Evolutionary conservation across 2,113 vertebrate genomes (phyloP), one percentile per base, ranked within the genome.

Genomic region (Tenebrosternarchus preto): DNA sequence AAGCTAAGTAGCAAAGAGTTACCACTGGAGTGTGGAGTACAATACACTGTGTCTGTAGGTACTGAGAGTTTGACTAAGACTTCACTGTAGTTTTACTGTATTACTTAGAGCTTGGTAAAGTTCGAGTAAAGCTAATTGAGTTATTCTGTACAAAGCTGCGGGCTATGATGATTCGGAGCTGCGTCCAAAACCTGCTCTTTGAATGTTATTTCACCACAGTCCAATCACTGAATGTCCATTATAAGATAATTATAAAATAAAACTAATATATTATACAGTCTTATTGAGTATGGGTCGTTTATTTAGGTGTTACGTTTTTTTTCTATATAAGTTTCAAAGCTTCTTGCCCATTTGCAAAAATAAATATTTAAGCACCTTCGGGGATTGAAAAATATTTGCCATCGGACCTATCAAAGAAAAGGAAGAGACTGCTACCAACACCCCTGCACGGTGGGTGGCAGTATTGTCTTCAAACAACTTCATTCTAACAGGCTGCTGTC

Each of bases 161-260:
- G 67, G 29, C 11, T 20, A 29, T 17, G 19, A 9, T n/a, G 20
- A 57, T 64, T 55, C 39, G 59, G 27, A 24, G 19, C 46, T 4
- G 27, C 56, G 50, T 68, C 31, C 46, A 29, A 50, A 80, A 43
- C 39, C 9, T 57, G 29, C 24, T 59, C 43, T 66, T 31, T 78
- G 76, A 82, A 67, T 82, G 71, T 84, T 74, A 43, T 56, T 57
- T 64, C 59, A 27, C 53, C 64, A 82, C 55, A 56, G 78, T 53
- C 75, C 55, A n/a, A 66, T 29, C 74, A 66, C 46, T 24, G 3
- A 56, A 73, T 71, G 22, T 25, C 39, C 24, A 66, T 33, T 8
- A 76, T 63, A 56, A 77, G 68, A 43, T 73, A 55, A 76, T 33
- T n/a, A n/a, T n/a, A n/a, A n/a, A 85, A 82, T 33, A 25, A 79